phyloP scores from a whole-genome alignment of 1,140 invertebrate species.

The Nylanderia fulva region DNA sequence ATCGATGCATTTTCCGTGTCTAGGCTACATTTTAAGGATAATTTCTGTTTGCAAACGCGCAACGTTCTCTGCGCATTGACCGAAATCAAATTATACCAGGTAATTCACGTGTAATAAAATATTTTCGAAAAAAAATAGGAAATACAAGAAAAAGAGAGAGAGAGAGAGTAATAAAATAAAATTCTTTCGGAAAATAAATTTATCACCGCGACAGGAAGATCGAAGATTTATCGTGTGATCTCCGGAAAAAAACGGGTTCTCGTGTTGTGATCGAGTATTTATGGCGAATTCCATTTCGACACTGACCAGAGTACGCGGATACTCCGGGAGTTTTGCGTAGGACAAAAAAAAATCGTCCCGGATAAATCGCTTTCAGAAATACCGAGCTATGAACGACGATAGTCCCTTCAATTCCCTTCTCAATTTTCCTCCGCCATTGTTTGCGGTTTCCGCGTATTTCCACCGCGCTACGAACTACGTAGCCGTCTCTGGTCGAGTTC shows the following conservation, averaged over 20 bases:
- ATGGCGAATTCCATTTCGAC: neutral
- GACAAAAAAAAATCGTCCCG: constrained; percentile 26
- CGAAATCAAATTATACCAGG: neutral
- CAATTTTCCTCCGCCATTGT: constrained; percentile 54
- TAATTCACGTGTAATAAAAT: neutral
- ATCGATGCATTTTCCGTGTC: constrained; percentile 17
- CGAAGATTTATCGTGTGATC: neutral
- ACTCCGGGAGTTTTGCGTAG: constrained; percentile 28
- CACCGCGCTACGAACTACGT: constrained; percentile 35
- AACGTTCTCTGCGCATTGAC: neutral
- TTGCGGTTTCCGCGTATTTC: constrained; percentile 61
- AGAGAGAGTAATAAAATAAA: neutral
- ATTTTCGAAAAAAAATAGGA: neutral
- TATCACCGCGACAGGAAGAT: neutral
- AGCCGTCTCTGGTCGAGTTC: constrained; percentile 29
- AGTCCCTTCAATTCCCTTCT: constrained; percentile 55
- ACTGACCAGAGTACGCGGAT: neutral
- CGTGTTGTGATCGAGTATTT: constrained; percentile 21
- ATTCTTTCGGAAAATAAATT: neutral
- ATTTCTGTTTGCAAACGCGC: neutral
- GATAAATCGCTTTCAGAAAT: constrained; percentile 60
- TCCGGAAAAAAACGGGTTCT: neutral
- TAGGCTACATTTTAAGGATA: neutral
- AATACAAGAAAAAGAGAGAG: neutral
- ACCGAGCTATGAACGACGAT: constrained; percentile 27